phyloP scores from a whole-genome alignment of 2,797 vertebrate genomes.

The Chaunax sp. region DNA sequence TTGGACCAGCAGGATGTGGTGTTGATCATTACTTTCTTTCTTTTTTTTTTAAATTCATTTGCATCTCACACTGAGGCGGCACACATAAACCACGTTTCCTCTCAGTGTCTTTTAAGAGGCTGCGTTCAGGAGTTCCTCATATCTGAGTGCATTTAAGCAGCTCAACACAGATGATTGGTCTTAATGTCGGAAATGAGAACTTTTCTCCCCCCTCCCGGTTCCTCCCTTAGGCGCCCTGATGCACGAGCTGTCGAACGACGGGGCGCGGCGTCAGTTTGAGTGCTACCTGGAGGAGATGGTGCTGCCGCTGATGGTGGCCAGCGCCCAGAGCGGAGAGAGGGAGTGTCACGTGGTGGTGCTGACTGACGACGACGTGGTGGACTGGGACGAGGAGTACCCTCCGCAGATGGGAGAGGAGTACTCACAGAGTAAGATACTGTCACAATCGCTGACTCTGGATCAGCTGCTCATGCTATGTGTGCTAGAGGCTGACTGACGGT shows the following conservation, averaged over 20 bases:
- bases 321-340: constrained; percentile 94
- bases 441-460: too few relatives aligned
- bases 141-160: too few relatives aligned
- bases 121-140: not conserved
- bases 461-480: not conserved
- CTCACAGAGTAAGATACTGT: constrained; percentile 89
- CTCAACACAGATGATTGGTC: too few relatives aligned
- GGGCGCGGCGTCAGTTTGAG: constrained; percentile 95
- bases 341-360: constrained; percentile 98
- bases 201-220: not conserved
- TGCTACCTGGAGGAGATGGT: constrained; percentile 99
- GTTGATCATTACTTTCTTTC: not conserved
- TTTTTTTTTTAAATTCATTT: not conserved
- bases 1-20: not conserved
- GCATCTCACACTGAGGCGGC: too few relatives aligned
- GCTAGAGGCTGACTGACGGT: too few relatives aligned
- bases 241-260: constrained; percentile 98
- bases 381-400: constrained; percentile 98
- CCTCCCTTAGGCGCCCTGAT: constrained; percentile 92
- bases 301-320: constrained; percentile 97
- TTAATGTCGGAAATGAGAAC: too few relatives aligned
- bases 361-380: constrained; percentile 97
- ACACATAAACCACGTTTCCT: too few relatives aligned
- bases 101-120: not conserved
- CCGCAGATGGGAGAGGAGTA: constrained; percentile 99